Evolutionary conservation across 2,113 vertebrate genomes (phyloP).

Genomic region (Cromileptes altivelis): DNA sequence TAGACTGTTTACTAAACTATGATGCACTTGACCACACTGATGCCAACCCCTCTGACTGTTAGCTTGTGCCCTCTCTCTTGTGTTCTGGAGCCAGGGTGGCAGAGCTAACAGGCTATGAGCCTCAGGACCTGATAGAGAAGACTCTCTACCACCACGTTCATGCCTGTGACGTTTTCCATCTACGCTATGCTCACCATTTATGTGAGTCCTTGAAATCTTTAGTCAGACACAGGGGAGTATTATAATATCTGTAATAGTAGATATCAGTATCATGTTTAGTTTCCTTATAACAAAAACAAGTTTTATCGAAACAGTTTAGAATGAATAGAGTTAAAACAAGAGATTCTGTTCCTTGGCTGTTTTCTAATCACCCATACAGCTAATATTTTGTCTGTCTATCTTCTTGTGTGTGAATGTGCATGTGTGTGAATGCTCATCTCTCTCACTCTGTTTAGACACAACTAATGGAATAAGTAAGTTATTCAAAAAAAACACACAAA

Average conservation of each 20-base stretch:
- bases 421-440: too few species aligned
- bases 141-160: slow-evolving; percentile 96
- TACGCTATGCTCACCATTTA: slow-evolving; percentile 92
- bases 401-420: too few species aligned
- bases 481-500: too few species aligned
- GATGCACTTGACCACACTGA: background rate
- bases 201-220: slow-evolving; percentile 83
- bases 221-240: background rate
- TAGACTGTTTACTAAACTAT: background rate
- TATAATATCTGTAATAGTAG: too few species aligned
- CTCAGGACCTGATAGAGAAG: slow-evolving; percentile 97
- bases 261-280: background rate
- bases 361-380: too few species aligned
- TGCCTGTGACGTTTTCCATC: slow-evolving; percentile 92
- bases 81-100: slow-evolving; percentile 88
- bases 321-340: too few species aligned
- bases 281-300: too few species aligned
- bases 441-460: too few species aligned
- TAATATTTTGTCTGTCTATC: too few species aligned
- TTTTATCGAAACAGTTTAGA: background rate
- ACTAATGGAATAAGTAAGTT: too few species aligned
- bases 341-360: too few species aligned
- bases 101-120: slow-evolving; percentile 94
- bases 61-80: slow-evolving; percentile 3
- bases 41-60: background rate